Base-by-base conservation (phyloP, 2,888 invertebrate species). In the Lymantria monacha region DNA sequence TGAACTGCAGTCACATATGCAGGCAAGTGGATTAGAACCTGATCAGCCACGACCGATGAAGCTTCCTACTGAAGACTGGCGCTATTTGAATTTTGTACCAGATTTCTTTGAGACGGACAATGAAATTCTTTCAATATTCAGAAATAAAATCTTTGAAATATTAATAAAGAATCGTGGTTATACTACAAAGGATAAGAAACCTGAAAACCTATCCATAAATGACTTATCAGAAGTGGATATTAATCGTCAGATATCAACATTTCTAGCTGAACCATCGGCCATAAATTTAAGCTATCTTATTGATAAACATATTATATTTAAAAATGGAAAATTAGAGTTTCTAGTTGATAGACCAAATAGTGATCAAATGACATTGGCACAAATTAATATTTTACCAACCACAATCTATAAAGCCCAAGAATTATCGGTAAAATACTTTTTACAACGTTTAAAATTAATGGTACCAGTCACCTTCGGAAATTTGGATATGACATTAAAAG, bases 401-500 rank as follows among this genome's bases (percentile, higher is more conserved):
- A 37, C 31, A 10, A 38, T 61, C 13, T 42, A 46, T 13, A 38
- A 50, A 49, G 59, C 63, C 7, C 46, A 52, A 14, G n/a, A n/a
- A n/a, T n/a, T n/a, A n/a, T n/a, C n/a, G n/a, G 47, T 46, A 51
- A 30, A 49, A 7, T 36, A 37, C 15, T 53, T 50, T 12, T 38
- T 64, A 46, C 3, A 3, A 5, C 8, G 3, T 11, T 10, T 30
- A 8, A 0, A 30, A 3, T 49, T 59, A 9, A 59, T 45, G 30
- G 55, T 64, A 0, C 65, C 62, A 1, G 9, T 43, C 12, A n/a
- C 51, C 2, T 64, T 65, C 10, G 65, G 65, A 9, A 64, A 64
- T 13, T 41, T 36, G n/a, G 59, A 65, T 22, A 33, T 65, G 30
- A 47, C 44, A 9, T 0, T 64, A 10, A 36, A 46, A 0, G 48